Conservation (phyloP, 2,888 invertebrate genomes). For the Eumacrocentrus americanus region DNA sequence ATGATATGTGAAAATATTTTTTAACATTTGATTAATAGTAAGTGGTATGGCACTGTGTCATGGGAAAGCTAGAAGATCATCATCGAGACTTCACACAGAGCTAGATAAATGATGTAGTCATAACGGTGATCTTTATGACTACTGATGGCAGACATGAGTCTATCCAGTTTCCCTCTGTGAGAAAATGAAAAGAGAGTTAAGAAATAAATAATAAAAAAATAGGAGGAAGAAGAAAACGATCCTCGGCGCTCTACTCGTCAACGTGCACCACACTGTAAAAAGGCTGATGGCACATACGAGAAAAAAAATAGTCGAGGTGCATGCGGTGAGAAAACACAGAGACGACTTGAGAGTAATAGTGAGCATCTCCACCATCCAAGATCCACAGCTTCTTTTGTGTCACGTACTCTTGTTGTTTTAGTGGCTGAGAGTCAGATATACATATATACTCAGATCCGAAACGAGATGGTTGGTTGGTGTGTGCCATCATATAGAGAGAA, state of each 20-base stretch:
- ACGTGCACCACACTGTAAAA: slow-evolving; percentile 29
- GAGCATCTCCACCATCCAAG: slow-evolving; percentile 34
- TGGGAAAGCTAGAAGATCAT: slow-evolving; percentile 8
- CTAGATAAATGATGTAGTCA: slow-evolving; percentile 20
- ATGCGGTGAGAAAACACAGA: slow-evolving; percentile 31
- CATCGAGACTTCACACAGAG: slow-evolving; percentile 11
- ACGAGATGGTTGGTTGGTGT: slow-evolving; percentile 10
- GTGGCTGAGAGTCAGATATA: slow-evolving; percentile 33
- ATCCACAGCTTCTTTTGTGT: slow-evolving; percentile 39
- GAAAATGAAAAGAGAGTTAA: neutral
- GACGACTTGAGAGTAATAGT: slow-evolving; percentile 31
- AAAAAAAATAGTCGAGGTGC: slow-evolving; percentile 27
- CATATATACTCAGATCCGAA: slow-evolving; percentile 23
- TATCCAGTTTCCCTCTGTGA: slow-evolving; percentile 14
- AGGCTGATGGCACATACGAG: slow-evolving; percentile 32
- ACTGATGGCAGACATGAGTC: slow-evolving; percentile 7
- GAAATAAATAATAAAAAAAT: slow-evolving; percentile 5
- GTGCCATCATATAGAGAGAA: neutral
- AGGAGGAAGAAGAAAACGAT: slow-evolving; percentile 12
- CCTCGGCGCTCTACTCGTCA: slow-evolving; percentile 1
- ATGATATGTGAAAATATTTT: neutral
- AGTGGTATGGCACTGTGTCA: neutral
- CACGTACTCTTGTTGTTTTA: slow-evolving; percentile 49
- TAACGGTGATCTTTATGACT: slow-evolving; percentile 6
- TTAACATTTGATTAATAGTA: slow-evolving; percentile 23